Percentiles rank a stretch among this genome's conserved stretches.
These are phyloP conservation scores for Frankliniella intonsa DNA, from an alignment of 2,888 invertebrate genomes.

Conservation along the genomic window DNA sequence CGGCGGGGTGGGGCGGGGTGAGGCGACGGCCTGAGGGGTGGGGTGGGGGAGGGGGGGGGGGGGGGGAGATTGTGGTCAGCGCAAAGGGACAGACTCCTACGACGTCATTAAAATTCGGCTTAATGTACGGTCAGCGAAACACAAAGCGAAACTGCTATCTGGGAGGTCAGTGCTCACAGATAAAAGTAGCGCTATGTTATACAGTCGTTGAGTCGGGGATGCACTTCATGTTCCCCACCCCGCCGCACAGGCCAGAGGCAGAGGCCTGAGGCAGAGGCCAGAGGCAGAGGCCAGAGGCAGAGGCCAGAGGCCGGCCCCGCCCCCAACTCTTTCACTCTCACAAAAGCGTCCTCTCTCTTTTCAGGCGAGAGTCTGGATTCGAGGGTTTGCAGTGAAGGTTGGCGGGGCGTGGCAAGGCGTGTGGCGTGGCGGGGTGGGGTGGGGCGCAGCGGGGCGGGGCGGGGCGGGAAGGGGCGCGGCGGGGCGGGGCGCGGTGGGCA, in stretches of 20 bases:
- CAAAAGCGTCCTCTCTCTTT: too few species aligned
- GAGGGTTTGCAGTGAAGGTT: too few species aligned
- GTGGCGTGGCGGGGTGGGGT: too few species aligned
- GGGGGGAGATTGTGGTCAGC: slow-evolving; percentile 6
- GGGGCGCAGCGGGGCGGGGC: too few species aligned
- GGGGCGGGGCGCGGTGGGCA: too few species aligned
- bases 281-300: background rate
- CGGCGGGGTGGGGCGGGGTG: background rate
- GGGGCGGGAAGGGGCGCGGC: too few species aligned
- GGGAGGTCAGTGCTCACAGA: slow-evolving; percentile 4
- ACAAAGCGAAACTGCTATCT: background rate
- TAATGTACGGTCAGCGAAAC: slow-evolving; percentile 24
- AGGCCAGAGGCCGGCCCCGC: background rate
- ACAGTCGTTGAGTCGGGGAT: background rate
- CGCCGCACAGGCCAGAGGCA: background rate
- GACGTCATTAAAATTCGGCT: slow-evolving; percentile 26
- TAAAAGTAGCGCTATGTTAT: background rate
- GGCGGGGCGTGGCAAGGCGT: too few species aligned
- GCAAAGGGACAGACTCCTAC: background rate
- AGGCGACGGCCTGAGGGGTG: background rate
- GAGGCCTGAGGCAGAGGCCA: background rate
- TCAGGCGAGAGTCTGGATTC: too few species aligned
- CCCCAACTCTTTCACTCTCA: too few species aligned
- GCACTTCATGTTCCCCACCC: background rate
- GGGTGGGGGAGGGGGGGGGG: background rate